These are phyloP conservation scores for Cariama cristata DNA, from an alignment of 2,113 vertebrate genomes.

Conservation along the genomic window DNA sequence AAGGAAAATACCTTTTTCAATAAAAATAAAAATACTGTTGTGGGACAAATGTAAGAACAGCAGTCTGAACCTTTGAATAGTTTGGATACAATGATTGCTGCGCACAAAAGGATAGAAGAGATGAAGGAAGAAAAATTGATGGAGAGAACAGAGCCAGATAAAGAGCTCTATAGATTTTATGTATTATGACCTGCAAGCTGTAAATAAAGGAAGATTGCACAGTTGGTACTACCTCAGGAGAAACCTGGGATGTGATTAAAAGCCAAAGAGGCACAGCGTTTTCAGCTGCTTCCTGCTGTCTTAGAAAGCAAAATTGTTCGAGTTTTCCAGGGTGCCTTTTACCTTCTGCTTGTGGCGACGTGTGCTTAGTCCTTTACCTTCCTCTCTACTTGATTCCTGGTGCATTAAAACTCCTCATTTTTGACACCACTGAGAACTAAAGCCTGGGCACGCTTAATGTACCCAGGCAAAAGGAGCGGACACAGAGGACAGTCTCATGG, in stretches of 20 bases:
- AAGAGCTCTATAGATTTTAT: not conserved
- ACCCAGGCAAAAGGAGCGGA: not conserved
- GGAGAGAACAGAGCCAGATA: not conserved
- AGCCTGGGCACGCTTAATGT: not conserved
- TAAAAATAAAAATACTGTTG: not conserved
- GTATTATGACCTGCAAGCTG: not conserved
- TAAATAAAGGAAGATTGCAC: not conserved
- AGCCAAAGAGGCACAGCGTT: not conserved
- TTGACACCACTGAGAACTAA: not conserved
- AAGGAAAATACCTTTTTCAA: not conserved
- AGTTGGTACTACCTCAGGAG: not conserved
- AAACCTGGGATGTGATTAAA: not conserved
- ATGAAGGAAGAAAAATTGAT: not conserved
- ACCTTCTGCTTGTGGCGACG: not conserved
- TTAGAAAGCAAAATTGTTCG: not conserved
- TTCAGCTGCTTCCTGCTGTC: not conserved
- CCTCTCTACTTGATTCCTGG: not conserved
- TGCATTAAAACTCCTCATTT: not conserved
- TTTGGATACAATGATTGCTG: not conserved
- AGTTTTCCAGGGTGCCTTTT: not conserved
- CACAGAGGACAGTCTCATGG: not conserved
- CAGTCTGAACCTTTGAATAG: not conserved
- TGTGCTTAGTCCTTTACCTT: not conserved
- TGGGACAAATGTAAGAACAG: not conserved
- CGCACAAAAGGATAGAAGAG: not conserved